Percentiles rank a stretch among this genome's conserved stretches.
Conservation (phyloP, 2,797 vertebrate species). For the Melanotaenia pygmaea region DNA sequence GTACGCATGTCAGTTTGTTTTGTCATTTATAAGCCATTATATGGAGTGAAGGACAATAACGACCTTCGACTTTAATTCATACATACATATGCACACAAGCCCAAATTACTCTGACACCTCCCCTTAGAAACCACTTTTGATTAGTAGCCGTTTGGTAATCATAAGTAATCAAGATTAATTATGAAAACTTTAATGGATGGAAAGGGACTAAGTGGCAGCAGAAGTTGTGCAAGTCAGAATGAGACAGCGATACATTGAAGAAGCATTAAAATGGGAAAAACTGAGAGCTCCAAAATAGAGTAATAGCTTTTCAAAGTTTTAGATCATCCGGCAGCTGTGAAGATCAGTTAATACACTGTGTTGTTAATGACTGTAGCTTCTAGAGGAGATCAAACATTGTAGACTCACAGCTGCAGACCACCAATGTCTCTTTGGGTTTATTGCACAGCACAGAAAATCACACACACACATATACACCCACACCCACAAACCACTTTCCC, state of each 20-base stretch:
- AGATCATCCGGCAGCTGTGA: constrained; percentile 43
- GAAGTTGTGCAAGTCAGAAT: constrained; percentile 10
- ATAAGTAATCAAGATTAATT: constrained; percentile 59
- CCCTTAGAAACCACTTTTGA: constrained; percentile 38
- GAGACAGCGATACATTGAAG: constrained; percentile 14
- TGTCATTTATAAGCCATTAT: background rate
- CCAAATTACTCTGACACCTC: constrained; percentile 10
- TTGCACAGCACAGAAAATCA: constrained; percentile 46
- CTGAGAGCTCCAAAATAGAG: constrained; percentile 15
- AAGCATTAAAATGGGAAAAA: constrained; percentile 1
- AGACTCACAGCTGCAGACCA: constrained; percentile 45
- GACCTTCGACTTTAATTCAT: background rate
- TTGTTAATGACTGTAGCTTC: constrained; percentile 50
- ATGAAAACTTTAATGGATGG: constrained; percentile 49
- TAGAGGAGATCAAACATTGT: constrained; percentile 62
- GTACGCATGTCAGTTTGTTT: background rate
- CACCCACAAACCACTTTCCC: constrained; percentile 3
- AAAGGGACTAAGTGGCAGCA: constrained; percentile 44
- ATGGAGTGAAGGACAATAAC: background rate
- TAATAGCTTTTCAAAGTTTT: constrained; percentile 38
- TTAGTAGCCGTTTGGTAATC: constrained; percentile 51
- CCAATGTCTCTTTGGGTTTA: constrained; percentile 52
- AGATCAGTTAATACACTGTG: constrained; percentile 47
- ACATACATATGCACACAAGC: background rate
- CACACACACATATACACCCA: constrained; percentile 10